Evolutionary conservation across 2,888 invertebrate genomes (phyloP), one percentile per base, ranked within the genome.

Genomic region (Neocrepidodera transversa): DNA sequence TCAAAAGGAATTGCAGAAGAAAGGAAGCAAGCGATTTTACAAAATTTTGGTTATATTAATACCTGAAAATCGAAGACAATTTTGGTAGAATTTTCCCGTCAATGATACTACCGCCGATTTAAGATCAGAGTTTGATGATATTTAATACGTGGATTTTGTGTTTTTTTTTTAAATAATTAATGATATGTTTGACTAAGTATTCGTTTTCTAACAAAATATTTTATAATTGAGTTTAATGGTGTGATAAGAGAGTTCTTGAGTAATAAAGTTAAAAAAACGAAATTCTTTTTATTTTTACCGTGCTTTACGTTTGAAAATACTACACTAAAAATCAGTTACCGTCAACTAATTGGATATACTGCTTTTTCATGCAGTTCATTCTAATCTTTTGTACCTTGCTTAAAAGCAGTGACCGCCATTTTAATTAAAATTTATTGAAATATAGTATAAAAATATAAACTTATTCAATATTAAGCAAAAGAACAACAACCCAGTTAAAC

Each of bases 11-110:
- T 45, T 28, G 13, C 2, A 28, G 28, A 45, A 26, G 6, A 45
- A 28, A 45, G 45, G 28, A 45, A 45, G 28, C 45, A 28, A 43
- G 43, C 43, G 43, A 43, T 43, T 23, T 23, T 23, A n/a, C n/a
- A n/a, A n/a, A n/a, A 43, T n/a, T 43, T 43, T 43, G 43, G 20
- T 43, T 18, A 43, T 18, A 43, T 43, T 20, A 43, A 23, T n/a
- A n/a, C n/a, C n/a, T n/a, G n/a, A n/a, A n/a, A n/a, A n/a, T n/a
- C n/a, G n/a, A n/a, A n/a, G n/a, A n/a, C n/a, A n/a, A n/a, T n/a
- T n/a, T n/a, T n/a, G n/a, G n/a, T n/a, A n/a, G n/a, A n/a, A n/a
- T n/a, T n/a, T n/a, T n/a, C n/a, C n/a, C n/a, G n/a, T n/a, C n/a
- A n/a, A n/a, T n/a, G n/a, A 23, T 23, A 23, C 3, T 5, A 7